A percentile compares a stretch with the other conserved stretches of the same genome.
Conservation (phyloP, 1,140 invertebrate genomes). For the Eumeta japonica region DNA sequence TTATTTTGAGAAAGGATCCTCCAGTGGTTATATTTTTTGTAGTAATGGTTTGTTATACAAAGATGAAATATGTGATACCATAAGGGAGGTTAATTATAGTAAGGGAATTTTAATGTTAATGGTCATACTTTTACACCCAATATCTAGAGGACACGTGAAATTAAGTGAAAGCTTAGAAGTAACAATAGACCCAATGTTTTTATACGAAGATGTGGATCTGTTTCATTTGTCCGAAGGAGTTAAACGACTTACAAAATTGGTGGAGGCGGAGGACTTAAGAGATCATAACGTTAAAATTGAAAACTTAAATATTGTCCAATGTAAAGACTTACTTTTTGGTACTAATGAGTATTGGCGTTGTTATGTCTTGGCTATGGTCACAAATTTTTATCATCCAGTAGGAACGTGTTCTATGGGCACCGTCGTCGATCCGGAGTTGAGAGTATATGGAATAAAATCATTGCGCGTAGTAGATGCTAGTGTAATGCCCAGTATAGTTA, state of each 20-base stretch:
- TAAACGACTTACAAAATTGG: neutral
- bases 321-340: conserved; percentile 6
- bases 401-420: conserved; percentile 59
- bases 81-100: neutral
- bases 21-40: neutral
- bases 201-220: neutral
- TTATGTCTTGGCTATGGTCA: conserved; percentile 26
- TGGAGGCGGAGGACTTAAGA: neutral
- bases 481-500: conserved; percentile 18
- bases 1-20: conserved; percentile 5
- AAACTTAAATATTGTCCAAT: conserved; percentile 11
- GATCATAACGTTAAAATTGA: conserved; percentile 10
- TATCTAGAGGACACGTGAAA: conserved; percentile 62
- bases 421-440: conserved; percentile 44
- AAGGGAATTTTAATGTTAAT: conserved; percentile 3
- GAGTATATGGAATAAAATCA: conserved; percentile 39
- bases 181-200: conserved; percentile 4
- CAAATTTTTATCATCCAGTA: conserved; percentile 46
- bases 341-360: conserved; percentile 46
- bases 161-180: too few species aligned
- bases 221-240: neutral
- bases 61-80: conserved; percentile 1
- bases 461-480: conserved; percentile 28
- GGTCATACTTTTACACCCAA: conserved; percentile 40
- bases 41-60: too few species aligned